Conservation (phyloP, 1,140 invertebrate genomes). For the Cyrtorhinus lividipennis region DNA sequence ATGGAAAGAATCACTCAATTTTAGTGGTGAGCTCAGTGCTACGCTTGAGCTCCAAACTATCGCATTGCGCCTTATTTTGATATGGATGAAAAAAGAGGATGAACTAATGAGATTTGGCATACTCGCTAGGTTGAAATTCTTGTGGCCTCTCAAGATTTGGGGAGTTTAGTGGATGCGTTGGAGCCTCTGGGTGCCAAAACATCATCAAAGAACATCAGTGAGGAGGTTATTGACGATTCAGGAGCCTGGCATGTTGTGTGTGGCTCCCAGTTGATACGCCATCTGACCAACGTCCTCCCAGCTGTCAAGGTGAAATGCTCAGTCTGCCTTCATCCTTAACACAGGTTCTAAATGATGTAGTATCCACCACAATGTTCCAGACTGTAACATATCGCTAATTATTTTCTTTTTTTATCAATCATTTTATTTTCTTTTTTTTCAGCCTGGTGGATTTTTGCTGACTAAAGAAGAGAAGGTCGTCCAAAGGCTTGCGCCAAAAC, state of each 20-base stretch:
- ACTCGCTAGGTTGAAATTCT: slow-evolving; percentile 30
- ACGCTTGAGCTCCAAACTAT: background rate
- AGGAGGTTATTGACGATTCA: slow-evolving; percentile 35
- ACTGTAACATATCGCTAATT: too few relatives aligned
- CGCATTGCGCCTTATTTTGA: background rate
- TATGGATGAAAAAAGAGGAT: too few relatives aligned
- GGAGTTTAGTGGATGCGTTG: slow-evolving; percentile 33
- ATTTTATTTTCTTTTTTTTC: too few relatives aligned
- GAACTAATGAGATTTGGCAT: too few relatives aligned
- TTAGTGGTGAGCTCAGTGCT: too few relatives aligned
- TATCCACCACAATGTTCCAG: too few relatives aligned
- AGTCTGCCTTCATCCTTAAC: too few relatives aligned
- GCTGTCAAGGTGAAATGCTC: background rate
- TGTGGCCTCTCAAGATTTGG: slow-evolving; percentile 29
- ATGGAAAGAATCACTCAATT: background rate
- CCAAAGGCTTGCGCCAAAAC: slow-evolving; percentile 32
- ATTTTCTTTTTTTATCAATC: too few relatives aligned
- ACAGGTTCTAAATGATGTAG: background rate
- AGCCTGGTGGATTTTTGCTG: slow-evolving; percentile 57
- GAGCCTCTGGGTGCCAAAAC: slow-evolving; percentile 41
- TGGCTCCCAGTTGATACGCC: slow-evolving; percentile 31
- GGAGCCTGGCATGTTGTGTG: background rate
- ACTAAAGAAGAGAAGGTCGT: slow-evolving; percentile 51
- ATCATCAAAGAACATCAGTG: slow-evolving; percentile 36
- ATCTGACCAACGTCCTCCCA: slow-evolving; percentile 42